phyloP scores from a whole-genome alignment of 2,113 vertebrate species.

The Prochilodus magdalenae region DNA sequence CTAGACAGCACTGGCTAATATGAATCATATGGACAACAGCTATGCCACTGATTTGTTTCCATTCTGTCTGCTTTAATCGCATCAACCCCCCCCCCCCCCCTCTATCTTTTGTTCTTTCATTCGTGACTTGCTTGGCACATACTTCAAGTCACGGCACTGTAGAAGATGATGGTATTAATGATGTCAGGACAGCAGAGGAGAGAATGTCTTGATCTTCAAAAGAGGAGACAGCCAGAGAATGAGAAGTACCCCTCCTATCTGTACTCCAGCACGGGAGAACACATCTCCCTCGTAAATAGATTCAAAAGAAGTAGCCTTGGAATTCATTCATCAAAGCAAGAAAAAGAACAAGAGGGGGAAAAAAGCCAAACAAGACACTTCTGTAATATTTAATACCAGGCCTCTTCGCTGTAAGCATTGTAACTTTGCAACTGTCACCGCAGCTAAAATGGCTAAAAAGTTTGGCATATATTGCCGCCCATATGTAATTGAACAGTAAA shows the following conservation, averaged over 20 bases:
- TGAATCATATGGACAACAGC: background rate
- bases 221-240: constrained; percentile 7
- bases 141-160: constrained; percentile 15
- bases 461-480: background rate
- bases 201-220: constrained; percentile 39
- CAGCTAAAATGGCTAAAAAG: background rate
- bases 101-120: constrained; percentile 3
- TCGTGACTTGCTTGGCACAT: constrained; percentile 8
- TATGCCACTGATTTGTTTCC: background rate
- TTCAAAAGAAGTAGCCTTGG: background rate
- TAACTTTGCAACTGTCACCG: background rate
- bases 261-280: constrained; percentile 6
- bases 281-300: constrained; percentile 4
- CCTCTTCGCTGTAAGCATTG: background rate
- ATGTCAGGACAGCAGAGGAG: constrained; percentile 17
- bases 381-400: background rate
- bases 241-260: background rate
- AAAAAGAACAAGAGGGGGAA: background rate
- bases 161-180: constrained; percentile 40
- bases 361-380: background rate
- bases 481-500: background rate
- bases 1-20: background rate
- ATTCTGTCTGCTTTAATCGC: background rate
- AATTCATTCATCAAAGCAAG: constrained; percentile 8
- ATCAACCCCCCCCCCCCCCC: background rate